Conservation (phyloP, 1,140 invertebrate genomes). For the Calosoma granatense region DNA sequence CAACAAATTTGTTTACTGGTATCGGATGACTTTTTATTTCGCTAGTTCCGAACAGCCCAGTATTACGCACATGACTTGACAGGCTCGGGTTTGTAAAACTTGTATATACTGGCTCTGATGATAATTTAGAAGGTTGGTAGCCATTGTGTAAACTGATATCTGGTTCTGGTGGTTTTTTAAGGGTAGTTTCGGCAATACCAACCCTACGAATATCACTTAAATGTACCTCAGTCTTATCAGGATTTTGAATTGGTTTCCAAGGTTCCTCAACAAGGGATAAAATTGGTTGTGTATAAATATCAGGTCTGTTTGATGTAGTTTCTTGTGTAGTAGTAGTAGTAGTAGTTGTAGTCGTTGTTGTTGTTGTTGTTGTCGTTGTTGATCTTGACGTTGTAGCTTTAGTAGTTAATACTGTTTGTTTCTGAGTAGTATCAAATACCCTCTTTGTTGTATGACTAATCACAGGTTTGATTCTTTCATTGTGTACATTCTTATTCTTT, state of each 20-base stretch:
- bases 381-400: slow-evolving; percentile 24
- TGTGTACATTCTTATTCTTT: slow-evolving; percentile 38
- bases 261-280: slow-evolving; percentile 42
- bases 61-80: slow-evolving; percentile 37
- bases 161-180: slow-evolving; percentile 15
- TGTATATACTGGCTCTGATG: slow-evolving; percentile 45
- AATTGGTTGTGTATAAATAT: slow-evolving; percentile 17
- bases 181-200: slow-evolving; percentile 35
- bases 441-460: slow-evolving; percentile 33
- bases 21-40: slow-evolving; percentile 49
- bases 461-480: slow-evolving; percentile 14
- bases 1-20: slow-evolving; percentile 54
- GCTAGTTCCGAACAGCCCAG: slow-evolving; percentile 40
- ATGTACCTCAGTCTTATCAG: slow-evolving; percentile 27
- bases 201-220: slow-evolving; percentile 39
- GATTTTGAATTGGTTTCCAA: slow-evolving; percentile 41
- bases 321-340: slow-evolving; percentile 27
- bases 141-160: slow-evolving; percentile 2
- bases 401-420: slow-evolving; percentile 25
- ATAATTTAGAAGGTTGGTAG: too few relatives aligned
- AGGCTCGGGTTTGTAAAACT: slow-evolving; percentile 54
- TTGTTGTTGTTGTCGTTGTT: slow-evolving; percentile 31
- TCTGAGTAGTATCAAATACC: slow-evolving; percentile 31
- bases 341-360: slow-evolving; percentile 14
- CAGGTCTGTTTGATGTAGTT: too few relatives aligned